phyloP scores from a whole-genome alignment of 2,888 invertebrate species.

The Mamestra brassicae region DNA sequence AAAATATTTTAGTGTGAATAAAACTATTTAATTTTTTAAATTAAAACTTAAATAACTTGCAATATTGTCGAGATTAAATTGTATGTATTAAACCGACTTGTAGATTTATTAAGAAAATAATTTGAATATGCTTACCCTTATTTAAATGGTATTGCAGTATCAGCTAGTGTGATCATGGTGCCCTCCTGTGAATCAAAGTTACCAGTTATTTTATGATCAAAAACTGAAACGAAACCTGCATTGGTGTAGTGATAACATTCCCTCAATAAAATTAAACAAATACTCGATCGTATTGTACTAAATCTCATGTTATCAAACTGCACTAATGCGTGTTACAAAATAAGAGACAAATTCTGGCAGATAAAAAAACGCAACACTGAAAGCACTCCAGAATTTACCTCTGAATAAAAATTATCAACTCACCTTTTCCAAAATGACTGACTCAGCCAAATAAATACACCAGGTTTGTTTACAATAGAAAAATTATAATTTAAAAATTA shows the following conservation, averaged over 20 bases:
- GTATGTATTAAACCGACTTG: no score
- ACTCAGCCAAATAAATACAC: constrained; percentile 74
- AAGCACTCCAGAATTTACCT: constrained; percentile 20
- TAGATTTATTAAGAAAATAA: no score
- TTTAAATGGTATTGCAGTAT: not conserved
- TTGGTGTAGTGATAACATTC: constrained; percentile 12
- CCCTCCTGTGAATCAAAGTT: constrained; percentile 36
- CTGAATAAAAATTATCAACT: constrained; percentile 61
- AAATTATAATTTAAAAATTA: constrained; percentile 91
- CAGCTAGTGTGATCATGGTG: not conserved
- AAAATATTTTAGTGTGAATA: no score
- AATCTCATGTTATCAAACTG: not conserved
- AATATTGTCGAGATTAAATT: no score
- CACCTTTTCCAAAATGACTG: constrained; percentile 66
- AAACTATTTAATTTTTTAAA: no score
- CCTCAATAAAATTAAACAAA: no score
- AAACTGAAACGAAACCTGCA: not conserved
- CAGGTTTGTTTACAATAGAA: constrained; percentile 85
- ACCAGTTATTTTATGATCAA: constrained; percentile 16
- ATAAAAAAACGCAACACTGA: not conserved
- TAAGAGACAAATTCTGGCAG: constrained; percentile 17
- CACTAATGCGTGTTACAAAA: constrained; percentile 19
- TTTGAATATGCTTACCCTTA: constrained; percentile 11
- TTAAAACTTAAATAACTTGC: no score
- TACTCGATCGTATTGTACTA: no score